Base-by-base conservation (phyloP, 2,888 invertebrate species). In the Molanna angustata region DNA sequence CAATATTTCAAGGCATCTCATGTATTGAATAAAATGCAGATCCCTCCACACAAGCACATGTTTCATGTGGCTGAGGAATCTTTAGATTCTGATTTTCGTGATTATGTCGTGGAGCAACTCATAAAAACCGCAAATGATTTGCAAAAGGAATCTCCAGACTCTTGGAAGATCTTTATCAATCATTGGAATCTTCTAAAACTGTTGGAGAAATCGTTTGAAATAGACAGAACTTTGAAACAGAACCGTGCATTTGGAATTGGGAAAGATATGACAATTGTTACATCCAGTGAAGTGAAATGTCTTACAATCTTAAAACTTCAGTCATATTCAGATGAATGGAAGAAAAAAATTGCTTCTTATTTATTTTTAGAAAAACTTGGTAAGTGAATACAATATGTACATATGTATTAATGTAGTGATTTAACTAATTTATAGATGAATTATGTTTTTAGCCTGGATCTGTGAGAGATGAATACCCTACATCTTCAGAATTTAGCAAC, bases 1-100 rank as follows among this genome's bases (percentile, higher is more conserved):
- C 84, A 85, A 65, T 80, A 85, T 62, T 82, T 80, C 59, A 79
- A 82, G 69, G 84, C 83, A 11, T 74, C 81, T 20, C 85, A 84
- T 65, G 73, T 86, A 57, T 66, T 86, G 41, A 75, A 72, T 54
- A 85, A 85, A 68, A 77, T 81, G n/a, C 77, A 78, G 55, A 72
- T 80, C 54, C 76, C 80, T 63, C 78, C 84, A 11, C 69, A 74
- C 49, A 71, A 73, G 32, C 81, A 83, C 62, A 71, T 86, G 42
- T 74, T 76, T 65, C 67, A 69, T 7, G 68, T 83, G 39, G 85
- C 85, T 13, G 67, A 78, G 57, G 79, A 80, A 42, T 83, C 83
- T 32, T 67, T 71, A 31, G 76, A 83, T 57, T 76, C 78, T 57
- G 73, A 74, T 21, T 70, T 86, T 43, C 75, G 86, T 62, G 82